Percentiles rank a stretch among this genome's conserved stretches.
phyloP scores from a whole-genome alignment of 2,113 vertebrate genomes.

The Gallinago media region DNA sequence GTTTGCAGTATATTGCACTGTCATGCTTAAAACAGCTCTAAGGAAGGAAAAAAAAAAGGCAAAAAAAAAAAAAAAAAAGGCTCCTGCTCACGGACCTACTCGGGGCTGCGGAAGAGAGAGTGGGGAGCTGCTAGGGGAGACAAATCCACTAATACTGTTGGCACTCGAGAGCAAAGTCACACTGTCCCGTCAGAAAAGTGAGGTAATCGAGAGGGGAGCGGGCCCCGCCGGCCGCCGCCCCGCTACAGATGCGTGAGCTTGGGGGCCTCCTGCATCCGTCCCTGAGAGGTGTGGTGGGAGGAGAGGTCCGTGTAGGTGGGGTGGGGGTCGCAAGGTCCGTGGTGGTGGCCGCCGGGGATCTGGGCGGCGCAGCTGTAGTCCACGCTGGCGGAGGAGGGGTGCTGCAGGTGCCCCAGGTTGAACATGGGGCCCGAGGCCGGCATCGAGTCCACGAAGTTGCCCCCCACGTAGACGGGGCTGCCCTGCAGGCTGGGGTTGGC shows the following conservation, averaged over 20 bases:
- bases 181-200: slow-evolving; percentile 79
- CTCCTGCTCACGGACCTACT: slow-evolving; percentile 74
- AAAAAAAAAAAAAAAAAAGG: slow-evolving; percentile 62
- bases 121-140: slow-evolving; percentile 74
- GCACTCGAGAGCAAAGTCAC: slow-evolving; percentile 85
- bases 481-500: slow-evolving; percentile 95
- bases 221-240: slow-evolving; percentile 76
- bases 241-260: slow-evolving; percentile 99
- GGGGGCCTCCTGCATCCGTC: slow-evolving; percentile 98
- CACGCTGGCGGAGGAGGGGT: slow-evolving; percentile 98
- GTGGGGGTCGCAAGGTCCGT: slow-evolving; percentile 99
- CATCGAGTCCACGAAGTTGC: slow-evolving; percentile 99
- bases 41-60: slow-evolving; percentile 55
- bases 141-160: slow-evolving; percentile 84
- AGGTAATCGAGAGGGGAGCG: slow-evolving; percentile 93
- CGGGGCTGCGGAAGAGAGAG: slow-evolving; percentile 46
- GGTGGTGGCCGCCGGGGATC: slow-evolving; percentile 98
- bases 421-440: slow-evolving; percentile 98
- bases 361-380: slow-evolving; percentile 99
- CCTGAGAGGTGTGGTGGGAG: slow-evolving; percentile 98
- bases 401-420: slow-evolving; percentile 97
- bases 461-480: slow-evolving; percentile 97
- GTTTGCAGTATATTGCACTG: slow-evolving; percentile 86
- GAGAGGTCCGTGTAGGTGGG: slow-evolving; percentile 99
- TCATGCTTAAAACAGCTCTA: slow-evolving; percentile 80